Evolutionary conservation across 1,140 invertebrate species (phyloP), one percentile per base, ranked within the genome.

Genomic region (Pseudomyrmex flavicornis): DNA sequence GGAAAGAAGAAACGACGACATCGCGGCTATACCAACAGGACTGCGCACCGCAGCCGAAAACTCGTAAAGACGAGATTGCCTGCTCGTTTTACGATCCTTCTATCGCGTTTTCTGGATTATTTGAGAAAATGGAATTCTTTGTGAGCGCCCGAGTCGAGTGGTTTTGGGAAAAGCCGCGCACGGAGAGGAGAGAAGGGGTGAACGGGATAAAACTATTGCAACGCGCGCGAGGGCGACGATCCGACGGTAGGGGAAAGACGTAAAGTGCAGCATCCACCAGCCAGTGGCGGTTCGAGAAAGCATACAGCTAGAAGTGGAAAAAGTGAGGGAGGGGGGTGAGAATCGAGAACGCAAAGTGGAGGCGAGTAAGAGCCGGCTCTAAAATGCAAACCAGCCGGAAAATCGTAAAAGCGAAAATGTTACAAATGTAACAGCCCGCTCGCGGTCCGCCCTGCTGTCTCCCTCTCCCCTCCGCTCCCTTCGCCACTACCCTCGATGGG

Each of bases 71-170:
- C 85, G 86, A 92, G 89, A 92, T 92, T 91, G 88, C 90, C 74
- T 90, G 77, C 76, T 58, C 65, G 79, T 85, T 91, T 92, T 92
- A 92, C 86, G 91, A 92, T 88, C 85, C 86, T 90, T 91, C 87
- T 86, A 90, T 90, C 86, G 86, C 84, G 66, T 91, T 91, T 92
- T 91, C 90, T 82, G 87, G 83, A 92, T 90, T 92, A 92, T 92
- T 92, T 92, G 90, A 89, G 91, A 92, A 92, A 92, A 92, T 92
- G 91, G 75, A 92, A 92, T 90, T 86, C 91, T 87, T 91, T 88
- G 88, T 74, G 66, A 48, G 66, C 35, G 35, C 22, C 66, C 20
- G 52, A 20, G 17, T 61, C 54, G 46, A 80, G 56, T 72, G 76
- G 76, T 50, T 80, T 79, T 48, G 66, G 20, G 44, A 63, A 61